Evolutionary conservation across 2,797 vertebrate genomes (phyloP), one percentile per base, ranked within the genome.

Genomic region (Chaunax sp.): DNA sequence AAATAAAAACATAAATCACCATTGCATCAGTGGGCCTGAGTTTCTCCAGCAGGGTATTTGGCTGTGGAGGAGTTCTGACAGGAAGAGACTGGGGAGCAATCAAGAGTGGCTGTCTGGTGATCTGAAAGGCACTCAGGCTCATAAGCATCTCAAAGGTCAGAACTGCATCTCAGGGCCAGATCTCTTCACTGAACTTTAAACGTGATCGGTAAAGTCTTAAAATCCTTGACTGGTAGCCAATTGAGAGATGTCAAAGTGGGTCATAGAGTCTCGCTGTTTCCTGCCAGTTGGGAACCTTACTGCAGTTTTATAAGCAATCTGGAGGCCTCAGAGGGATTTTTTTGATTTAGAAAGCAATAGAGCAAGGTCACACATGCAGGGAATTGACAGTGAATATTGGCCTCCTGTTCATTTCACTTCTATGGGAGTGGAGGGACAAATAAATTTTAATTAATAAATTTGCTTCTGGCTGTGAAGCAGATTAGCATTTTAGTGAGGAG

Each of bases 71-170:
- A 71, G 38, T 20, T 22, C 51, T 71, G 62, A 62, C 74, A 77
- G 59, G 37, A 43, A 73, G 60, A 55, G 50, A 64, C 67, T 25
- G 57, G 61, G 61, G 57, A 82, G 64, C 59, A 26, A 63, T 53
- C 57, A 65, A 50, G 55, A 77, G 81, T 47, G 59, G 11, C 60
- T 25, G 46, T 69, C 67, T 57, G 60, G 76, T 20, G 56, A 69
- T 75, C 58, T 57, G 46, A 75, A 64, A 69, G 19, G 59, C 75
- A 72, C 75, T 64, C 51, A 20, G 55, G 46, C 69, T 68, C 38
- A 15, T 5, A 52, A 50, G 53, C 53, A 30, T 79, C 62, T 57
- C 18, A 73, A 77, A 88, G 78, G 70, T 81, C 57, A 84, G 47
- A 37, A 57, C 46, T 55, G 54, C 22, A 69, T 47, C 41, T 69